phyloP scores from a whole-genome alignment of 2,113 vertebrate species.

The Pseudopipra pipra region DNA sequence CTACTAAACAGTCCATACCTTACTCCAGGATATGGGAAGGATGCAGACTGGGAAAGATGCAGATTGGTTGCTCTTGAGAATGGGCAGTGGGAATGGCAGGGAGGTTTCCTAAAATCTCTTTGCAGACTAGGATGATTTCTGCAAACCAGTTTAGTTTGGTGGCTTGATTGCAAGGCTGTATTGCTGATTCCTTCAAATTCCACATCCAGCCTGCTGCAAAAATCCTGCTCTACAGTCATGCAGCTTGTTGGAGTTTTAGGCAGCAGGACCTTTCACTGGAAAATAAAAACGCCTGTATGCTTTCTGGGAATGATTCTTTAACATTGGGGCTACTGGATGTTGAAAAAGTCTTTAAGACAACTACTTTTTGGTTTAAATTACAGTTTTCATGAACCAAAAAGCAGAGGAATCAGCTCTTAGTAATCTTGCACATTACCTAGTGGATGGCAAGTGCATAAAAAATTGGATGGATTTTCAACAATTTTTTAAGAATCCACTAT shows the following conservation, averaged over 20 bases:
- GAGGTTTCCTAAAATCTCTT: not conserved
- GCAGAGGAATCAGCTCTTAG: not conserved
- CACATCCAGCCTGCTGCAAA: not conserved
- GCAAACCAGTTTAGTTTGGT: not conserved
- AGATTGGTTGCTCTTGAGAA: not conserved
- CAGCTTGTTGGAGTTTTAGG: not conserved
- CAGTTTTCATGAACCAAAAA: not conserved
- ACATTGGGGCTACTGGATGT: not conserved
- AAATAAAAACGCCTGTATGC: not conserved
- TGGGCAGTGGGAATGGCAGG: not conserved
- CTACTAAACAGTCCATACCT: not conserved
- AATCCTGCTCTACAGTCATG: not conserved
- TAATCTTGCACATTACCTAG: not conserved
- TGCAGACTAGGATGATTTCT: not conserved
- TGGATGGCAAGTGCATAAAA: not conserved
- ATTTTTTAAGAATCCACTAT: not conserved
- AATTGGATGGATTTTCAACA: constrained; percentile 1
- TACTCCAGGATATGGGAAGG: not conserved
- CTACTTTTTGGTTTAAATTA: not conserved
- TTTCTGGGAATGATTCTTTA: not conserved
- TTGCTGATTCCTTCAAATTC: not conserved
- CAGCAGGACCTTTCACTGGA: not conserved
- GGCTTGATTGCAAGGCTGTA: not conserved
- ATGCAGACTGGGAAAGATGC: not conserved
- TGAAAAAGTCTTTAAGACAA: not conserved